phyloP scores from a whole-genome alignment of 2,888 invertebrate species.

The Cancer borealis region DNA sequence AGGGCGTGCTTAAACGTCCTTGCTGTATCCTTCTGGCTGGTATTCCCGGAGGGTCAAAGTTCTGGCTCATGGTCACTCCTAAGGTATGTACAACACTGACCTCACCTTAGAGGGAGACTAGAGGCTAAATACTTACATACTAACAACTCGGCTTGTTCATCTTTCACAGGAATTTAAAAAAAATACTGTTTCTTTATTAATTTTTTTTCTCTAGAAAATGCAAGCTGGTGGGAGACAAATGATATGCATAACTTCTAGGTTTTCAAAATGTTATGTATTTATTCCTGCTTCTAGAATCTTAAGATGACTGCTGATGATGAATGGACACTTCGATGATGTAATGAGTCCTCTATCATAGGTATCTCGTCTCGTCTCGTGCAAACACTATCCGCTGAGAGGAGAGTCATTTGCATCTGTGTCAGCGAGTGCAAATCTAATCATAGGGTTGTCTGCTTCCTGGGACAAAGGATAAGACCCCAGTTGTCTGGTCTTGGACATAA shows the following conservation, averaged over 20 bases:
- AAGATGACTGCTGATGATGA: background rate
- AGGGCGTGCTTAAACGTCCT: background rate
- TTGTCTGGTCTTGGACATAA: background rate
- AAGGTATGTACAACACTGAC: background rate
- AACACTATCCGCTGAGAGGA: background rate
- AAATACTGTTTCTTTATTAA: background rate
- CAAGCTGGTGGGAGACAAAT: background rate
- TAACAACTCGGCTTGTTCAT: background rate
- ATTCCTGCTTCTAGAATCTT: background rate
- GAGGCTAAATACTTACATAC: background rate
- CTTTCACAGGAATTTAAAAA: background rate
- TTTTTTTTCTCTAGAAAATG: background rate
- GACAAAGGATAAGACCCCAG: background rate
- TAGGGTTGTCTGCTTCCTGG: background rate
- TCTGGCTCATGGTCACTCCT: constrained; percentile 20
- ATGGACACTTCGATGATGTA: background rate
- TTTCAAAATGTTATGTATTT: background rate
- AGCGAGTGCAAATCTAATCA: constrained; percentile 1
- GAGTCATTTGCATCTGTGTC: background rate
- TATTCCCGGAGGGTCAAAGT: constrained; percentile 20
- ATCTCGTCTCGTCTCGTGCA: background rate
- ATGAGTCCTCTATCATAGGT: background rate
- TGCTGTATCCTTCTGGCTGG: background rate
- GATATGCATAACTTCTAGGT: background rate
- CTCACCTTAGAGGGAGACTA: background rate